Conservation (phyloP, 1,140 invertebrate genomes). For the Drosophila yakuba region DNA sequence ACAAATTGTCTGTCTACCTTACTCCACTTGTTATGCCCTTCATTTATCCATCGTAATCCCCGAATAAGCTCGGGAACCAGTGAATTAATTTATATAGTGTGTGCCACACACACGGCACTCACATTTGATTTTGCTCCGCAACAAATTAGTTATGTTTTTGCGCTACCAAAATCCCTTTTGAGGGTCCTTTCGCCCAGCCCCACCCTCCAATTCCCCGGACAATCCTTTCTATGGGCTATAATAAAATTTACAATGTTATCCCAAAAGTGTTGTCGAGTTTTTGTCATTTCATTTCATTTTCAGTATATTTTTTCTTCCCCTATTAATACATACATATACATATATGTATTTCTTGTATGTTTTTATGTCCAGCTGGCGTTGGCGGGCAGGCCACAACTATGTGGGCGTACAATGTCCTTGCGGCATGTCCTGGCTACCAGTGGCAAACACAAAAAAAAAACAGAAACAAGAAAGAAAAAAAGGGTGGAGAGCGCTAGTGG, state of each 20-base stretch:
- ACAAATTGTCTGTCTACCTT: constrained; percentile 6
- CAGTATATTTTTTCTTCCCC: constrained; percentile 22
- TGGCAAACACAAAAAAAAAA: background rate
- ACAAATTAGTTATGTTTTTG: constrained; percentile 72
- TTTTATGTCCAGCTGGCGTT: constrained; percentile 24
- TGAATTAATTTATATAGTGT: constrained; percentile 55
- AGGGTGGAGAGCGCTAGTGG: background rate
- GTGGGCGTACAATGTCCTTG: constrained; percentile 51
- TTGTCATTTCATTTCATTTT: constrained; percentile 44
- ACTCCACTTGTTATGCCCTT: background rate
- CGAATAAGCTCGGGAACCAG: constrained; percentile 11
- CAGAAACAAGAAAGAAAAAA: background rate
- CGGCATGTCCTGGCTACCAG: constrained; percentile 32
- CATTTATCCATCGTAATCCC: constrained; percentile 28
- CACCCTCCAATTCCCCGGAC: constrained; percentile 7
- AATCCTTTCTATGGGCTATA: constrained; percentile 52
- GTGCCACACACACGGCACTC: constrained; percentile 29
- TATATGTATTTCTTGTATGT: background rate
- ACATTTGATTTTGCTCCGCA: constrained; percentile 61
- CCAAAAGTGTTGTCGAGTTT: constrained; percentile 73
- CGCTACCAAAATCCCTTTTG: constrained; percentile 34
- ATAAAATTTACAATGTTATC: constrained; percentile 80
- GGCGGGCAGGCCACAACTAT: constrained; percentile 30
- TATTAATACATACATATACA: constrained; percentile 7
- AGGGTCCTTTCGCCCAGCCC: constrained; percentile 3